Evolutionary conservation across 1,140 invertebrate species (phyloP).

Genomic region (Aphidius ervi): DNA sequence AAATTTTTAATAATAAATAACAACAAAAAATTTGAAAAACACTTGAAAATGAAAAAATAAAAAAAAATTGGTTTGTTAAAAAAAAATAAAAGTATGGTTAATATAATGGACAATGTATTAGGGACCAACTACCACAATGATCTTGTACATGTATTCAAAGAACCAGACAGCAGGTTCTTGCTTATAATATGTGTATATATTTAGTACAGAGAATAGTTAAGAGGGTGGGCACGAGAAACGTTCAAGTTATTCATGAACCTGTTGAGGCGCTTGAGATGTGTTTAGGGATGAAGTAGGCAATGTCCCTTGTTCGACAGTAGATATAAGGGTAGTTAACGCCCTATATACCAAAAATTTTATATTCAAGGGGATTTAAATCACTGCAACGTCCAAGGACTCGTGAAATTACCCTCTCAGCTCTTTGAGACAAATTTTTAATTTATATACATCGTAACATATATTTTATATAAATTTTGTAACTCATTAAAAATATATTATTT

Average conservation of each 20-base stretch:
- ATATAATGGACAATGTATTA: no score
- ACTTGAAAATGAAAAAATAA: no score
- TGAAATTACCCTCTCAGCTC: conserved; percentile 52
- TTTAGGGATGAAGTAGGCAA: conserved; percentile 40
- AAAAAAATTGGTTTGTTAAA: no score
- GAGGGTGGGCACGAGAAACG: conserved; percentile 13
- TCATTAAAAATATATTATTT: not conserved
- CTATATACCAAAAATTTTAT: conserved; percentile 19
- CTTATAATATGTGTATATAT: conserved; percentile 3
- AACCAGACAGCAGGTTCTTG: not conserved
- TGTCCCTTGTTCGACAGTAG: conserved; percentile 30
- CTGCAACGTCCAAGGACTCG: conserved; percentile 44
- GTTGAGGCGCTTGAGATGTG: conserved; percentile 52
- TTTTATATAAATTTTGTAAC: not conserved
- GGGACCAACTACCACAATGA: not conserved
- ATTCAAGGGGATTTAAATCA: conserved; percentile 42
- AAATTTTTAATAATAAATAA: no score
- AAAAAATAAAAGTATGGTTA: no score
- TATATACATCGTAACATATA: not conserved
- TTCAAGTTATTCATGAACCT: conserved; percentile 55
- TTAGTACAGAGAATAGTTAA: no score
- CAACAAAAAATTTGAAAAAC: no score
- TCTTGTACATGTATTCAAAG: not conserved
- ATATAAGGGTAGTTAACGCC: conserved; percentile 48
- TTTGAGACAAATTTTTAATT: conserved; percentile 18